Evolutionary conservation across 2,888 invertebrate species (phyloP).

Genomic region (Tetrapedia diversipes): DNA sequence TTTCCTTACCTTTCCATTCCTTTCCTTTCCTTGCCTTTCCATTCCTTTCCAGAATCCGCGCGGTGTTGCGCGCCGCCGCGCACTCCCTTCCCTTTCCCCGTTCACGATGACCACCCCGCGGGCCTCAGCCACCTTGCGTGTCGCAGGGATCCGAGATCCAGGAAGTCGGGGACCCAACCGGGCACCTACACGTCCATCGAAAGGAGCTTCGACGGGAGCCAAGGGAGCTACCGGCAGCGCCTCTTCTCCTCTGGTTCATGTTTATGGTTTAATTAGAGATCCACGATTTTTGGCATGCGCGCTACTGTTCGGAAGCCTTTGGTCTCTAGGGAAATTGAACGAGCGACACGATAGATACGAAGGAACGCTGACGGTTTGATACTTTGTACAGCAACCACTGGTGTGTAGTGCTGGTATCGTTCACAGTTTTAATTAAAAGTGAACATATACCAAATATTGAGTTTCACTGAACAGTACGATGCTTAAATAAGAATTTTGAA

Average conservation of each 20-base stretch:
- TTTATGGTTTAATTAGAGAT: constrained; percentile 24
- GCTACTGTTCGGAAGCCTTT: too few relatives aligned
- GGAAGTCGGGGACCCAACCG: constrained; percentile 12
- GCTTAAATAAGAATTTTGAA: too few relatives aligned
- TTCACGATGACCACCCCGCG: constrained; percentile 32
- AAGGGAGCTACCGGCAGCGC: neutral
- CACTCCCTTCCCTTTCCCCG: constrained; percentile 42
- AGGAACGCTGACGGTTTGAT: too few relatives aligned
- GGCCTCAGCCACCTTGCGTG: constrained; percentile 40
- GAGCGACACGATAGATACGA: too few relatives aligned
- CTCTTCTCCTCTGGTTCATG: neutral
- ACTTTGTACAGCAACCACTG: too few relatives aligned
- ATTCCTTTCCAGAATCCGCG: constrained; percentile 57
- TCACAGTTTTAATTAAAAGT: too few relatives aligned
- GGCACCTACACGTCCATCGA: neutral
- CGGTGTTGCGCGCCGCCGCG: constrained; percentile 44
- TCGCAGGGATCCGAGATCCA: constrained; percentile 31
- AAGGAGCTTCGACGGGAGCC: too few relatives aligned
- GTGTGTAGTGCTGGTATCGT: too few relatives aligned
- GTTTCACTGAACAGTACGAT: too few relatives aligned
- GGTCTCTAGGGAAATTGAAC: too few relatives aligned
- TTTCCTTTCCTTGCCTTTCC: constrained; percentile 60
- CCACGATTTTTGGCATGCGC: neutral
- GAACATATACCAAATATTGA: too few relatives aligned
- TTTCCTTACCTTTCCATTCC: constrained; percentile 70